phyloP scores from a whole-genome alignment of 2,888 invertebrate species.

The Eristalinus aeneus region DNA sequence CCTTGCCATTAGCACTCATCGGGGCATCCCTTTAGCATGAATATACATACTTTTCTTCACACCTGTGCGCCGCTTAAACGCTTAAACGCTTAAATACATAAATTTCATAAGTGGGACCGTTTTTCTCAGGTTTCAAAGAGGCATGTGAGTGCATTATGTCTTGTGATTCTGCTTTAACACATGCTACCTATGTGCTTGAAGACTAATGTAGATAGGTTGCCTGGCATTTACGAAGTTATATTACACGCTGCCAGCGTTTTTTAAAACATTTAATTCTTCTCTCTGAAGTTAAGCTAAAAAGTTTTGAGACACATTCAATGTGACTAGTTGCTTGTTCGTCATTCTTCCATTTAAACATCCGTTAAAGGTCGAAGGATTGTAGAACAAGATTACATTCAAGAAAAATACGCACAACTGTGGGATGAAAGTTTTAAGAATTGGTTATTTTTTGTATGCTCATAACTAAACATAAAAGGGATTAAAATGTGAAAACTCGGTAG shows the following conservation, averaged over 20 bases:
- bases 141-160: constrained; percentile 31
- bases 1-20: background rate
- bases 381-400: too few species aligned
- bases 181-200: background rate
- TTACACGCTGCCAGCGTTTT: background rate
- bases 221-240: background rate
- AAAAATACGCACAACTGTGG: too few species aligned
- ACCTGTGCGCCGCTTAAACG: constrained; percentile 17
- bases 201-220: background rate
- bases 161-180: background rate
- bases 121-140: constrained; percentile 23
- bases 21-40: constrained; percentile 8
- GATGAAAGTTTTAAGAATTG: too few species aligned
- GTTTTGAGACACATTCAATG: too few species aligned
- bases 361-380: too few species aligned
- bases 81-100: constrained; percentile 23
- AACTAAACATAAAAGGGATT: too few species aligned
- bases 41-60: constrained; percentile 8
- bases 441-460: too few species aligned
- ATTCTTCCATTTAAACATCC: too few species aligned
- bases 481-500: too few species aligned
- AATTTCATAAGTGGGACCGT: constrained; percentile 29
- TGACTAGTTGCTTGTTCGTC: too few species aligned
- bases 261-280: background rate
- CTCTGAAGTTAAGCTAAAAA: too few species aligned